Conservation (phyloP, 2,888 invertebrate species). For the Litoditis marina region DNA sequence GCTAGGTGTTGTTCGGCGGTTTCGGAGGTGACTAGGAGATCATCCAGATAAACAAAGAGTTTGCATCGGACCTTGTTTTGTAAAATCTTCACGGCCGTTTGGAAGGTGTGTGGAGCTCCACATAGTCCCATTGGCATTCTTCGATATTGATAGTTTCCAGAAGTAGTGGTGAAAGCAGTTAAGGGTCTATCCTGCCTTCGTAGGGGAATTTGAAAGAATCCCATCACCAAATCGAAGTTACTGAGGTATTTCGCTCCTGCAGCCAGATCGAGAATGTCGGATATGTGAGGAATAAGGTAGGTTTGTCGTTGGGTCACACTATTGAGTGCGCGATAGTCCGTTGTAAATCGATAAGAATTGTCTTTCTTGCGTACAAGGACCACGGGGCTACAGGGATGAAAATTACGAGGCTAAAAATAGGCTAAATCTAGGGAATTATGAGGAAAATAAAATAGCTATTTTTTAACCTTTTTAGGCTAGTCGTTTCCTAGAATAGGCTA, state of each 20-base stretch:
- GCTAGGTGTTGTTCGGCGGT: conserved; percentile 25
- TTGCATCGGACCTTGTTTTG: background rate
- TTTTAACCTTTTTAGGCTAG: too few species aligned
- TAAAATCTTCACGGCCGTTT: conserved; percentile 10
- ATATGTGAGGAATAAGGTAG: conserved; percentile 13
- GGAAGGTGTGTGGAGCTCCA: conserved; percentile 28
- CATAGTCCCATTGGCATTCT: conserved; percentile 33
- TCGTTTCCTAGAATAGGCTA: too few species aligned
- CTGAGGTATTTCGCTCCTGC: conserved; percentile 15
- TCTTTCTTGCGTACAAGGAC: conserved; percentile 20
- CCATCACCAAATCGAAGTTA: conserved; percentile 25
- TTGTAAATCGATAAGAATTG: conserved; percentile 6
- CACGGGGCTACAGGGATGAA: too few species aligned
- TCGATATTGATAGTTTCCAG: conserved; percentile 28
- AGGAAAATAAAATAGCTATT: too few species aligned
- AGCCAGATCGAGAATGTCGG: conserved; percentile 11
- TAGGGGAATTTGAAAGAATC: conserved; percentile 33
- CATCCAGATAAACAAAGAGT: conserved; percentile 35
- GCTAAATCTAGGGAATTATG: too few species aligned
- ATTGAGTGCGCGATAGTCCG: conserved; percentile 18
- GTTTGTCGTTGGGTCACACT: conserved; percentile 13
- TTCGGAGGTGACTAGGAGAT: conserved; percentile 21
- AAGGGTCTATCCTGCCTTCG: conserved; percentile 16
- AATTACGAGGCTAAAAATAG: too few species aligned
- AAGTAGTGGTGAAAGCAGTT: conserved; percentile 32